Base-by-base conservation (phyloP, 2,797 vertebrate genomes). In the Atherinosoma microstoma region DNA sequence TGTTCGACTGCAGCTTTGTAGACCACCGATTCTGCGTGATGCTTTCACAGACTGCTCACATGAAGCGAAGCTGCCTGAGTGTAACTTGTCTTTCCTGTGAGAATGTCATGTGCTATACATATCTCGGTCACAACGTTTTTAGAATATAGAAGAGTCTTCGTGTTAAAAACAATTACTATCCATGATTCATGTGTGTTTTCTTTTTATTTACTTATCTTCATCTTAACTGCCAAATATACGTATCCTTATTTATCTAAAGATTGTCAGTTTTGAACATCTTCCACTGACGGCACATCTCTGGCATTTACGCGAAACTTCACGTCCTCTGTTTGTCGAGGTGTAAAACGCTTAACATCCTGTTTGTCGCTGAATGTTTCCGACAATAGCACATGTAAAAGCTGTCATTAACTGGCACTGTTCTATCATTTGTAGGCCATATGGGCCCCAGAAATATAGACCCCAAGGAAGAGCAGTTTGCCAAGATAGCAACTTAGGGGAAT, bases 291-390 rank as follows among this genome's bases (percentile, higher is more conserved):
- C 24, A 62, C 38, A 71, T 54, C 30, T 35, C 6, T 58, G 16
- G 3, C 38, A 29, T 47, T 63, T 64, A 18, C 34, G 22, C 6
- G 40, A 20, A 70, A 32, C 20, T n/a, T 3, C 42, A 10, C 38
- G 32, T 32, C 38, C 22, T 54, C 27, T 59, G 49, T 66, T 64
- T 56, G 20, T 47, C 3, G 42, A 62, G 34, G 22, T 58, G 40
- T 66, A 35, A 66, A 71, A 45, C 53, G 29, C 22, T 40, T 65
- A 0, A 70, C 59, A 18, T 80, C 36, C 32, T 56, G 47, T 58
- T 64, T 64, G 30, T 24, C 13, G 16, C 30, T 54, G 20, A 54
- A 30, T 61, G 38, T 42, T 63, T 72, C 15, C 0, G 12, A 34
- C 57, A 56, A 36, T 38, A 32, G 24, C 57, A 57, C 22, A 32